Base-by-base conservation (phyloP, 2,888 invertebrate species). In the Dicyrtoma fusca region DNA sequence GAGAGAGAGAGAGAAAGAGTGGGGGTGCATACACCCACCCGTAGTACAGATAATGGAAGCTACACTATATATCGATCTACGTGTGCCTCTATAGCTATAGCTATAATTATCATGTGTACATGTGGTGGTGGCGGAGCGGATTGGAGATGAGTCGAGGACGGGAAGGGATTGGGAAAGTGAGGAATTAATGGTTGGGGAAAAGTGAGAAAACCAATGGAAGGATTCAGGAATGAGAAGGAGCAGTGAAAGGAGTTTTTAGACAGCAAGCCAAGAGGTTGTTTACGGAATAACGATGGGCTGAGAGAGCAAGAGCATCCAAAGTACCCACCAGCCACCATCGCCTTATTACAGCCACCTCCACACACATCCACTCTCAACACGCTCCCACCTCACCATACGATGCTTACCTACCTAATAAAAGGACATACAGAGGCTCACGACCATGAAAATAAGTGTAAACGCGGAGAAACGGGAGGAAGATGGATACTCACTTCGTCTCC, bases 211-310 rank as follows among this genome's bases (percentile, higher is more conserved):
- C 73, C 72, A 69, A 68, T 65, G 70, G 63, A 74, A 66, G 64
- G 66, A 55, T 34, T 57, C 26, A 69, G 57, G 66, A 63, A 72
- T 44, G 53, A 53, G 25, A 44, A 65, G 68, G 75, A 71, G 13
- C 70, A 73, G 70, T 71, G 74, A 71, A 75, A 75, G 76, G 73
- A 74, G 72, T 53, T 10, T 34, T 34, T 21, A 75, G 72, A 72
- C 70, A 63, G 73, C 44, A 61, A 34, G 34, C 34, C 34, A 34
- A 34, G 34, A 34, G 63, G 61, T 61, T 42, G 61, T 42, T 34
- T 61, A 47, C 66, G 53, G 17, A 53, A 53, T 55, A 17, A 21
- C 17, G 55, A 55, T 21, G 55, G 34, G 34, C 3, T 34, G 34
- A 34, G 34, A 34, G 34, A 3, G 4, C 8, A 8, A 34, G 34